Conservation (phyloP, 2,113 vertebrate genomes). For the Mormyrus lacerda region DNA sequence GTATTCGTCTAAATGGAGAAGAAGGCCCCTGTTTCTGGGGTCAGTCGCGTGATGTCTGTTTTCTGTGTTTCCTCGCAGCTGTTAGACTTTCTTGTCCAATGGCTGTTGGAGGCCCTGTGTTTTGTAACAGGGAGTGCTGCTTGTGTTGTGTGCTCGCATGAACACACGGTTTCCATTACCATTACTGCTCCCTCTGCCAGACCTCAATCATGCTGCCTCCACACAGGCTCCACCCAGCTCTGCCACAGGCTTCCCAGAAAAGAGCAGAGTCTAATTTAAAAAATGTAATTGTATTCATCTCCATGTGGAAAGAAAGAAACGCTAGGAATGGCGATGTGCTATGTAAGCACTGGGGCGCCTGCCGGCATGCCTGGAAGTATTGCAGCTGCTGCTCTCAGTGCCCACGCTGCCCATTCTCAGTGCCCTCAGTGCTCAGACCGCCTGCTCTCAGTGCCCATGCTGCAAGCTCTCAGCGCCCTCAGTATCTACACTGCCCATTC, state of each 20-base stretch:
- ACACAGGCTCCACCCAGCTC: conserved; percentile 54
- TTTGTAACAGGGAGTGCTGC: conserved; percentile 23
- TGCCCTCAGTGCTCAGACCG: not conserved
- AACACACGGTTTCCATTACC: conserved; percentile 63
- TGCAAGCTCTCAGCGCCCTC: no score
- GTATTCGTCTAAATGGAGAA: conserved; percentile 44
- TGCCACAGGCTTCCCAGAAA: conserved; percentile 62
- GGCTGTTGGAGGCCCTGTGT: conserved; percentile 28
- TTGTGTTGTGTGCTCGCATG: conserved; percentile 25
- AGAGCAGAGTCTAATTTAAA: conserved; percentile 57
- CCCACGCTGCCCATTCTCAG: not conserved
- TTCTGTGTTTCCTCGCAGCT: conserved; percentile 42
- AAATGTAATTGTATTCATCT: conserved; percentile 53
- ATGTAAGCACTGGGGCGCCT: not conserved
- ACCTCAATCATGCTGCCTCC: conserved; percentile 59
- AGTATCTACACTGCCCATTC: no score
- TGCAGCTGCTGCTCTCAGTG: not conserved
- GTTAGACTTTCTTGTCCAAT: conserved; percentile 6
- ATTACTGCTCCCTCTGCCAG: conserved; percentile 44
- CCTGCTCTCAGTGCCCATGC: not conserved
- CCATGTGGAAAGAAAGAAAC: not conserved
- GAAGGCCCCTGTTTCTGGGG: conserved; percentile 33
- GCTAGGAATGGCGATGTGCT: not conserved
- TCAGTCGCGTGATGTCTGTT: conserved; percentile 42
- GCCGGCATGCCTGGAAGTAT: not conserved